Conservation (phyloP, 2,113 vertebrate species). For the Brachirus orientalis region DNA sequence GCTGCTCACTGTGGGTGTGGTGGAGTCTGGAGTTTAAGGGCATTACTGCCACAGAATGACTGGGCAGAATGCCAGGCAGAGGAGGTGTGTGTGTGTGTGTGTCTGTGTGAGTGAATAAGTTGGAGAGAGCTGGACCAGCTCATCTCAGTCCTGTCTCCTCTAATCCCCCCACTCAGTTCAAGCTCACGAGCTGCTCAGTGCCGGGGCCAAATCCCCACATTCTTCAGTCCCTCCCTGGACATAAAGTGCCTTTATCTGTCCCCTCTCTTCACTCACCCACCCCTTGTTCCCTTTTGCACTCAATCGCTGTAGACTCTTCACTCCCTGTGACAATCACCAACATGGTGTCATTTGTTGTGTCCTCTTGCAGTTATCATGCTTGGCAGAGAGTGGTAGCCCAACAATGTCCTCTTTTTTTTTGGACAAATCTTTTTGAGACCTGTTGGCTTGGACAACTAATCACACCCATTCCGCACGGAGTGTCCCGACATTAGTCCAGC, state of each 20-base stretch:
- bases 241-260: conserved; percentile 65
- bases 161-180: conserved; percentile 69
- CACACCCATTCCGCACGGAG: conserved; percentile 44
- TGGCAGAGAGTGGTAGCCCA: conserved; percentile 40
- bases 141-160: conserved; percentile 70
- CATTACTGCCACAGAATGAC: conserved; percentile 73
- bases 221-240: conserved; percentile 64
- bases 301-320: conserved; percentile 49
- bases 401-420: conserved; percentile 52
- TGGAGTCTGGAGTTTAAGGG: conserved; percentile 74
- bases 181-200: conserved; percentile 70
- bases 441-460: conserved; percentile 51
- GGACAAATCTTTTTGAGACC: conserved; percentile 63
- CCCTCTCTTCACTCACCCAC: conserved; percentile 10
- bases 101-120: conserved; percentile 20
- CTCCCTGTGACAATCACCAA: conserved; percentile 34
- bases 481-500: conserved; percentile 40
- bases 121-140: conserved; percentile 64
- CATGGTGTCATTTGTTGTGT: conserved; percentile 46
- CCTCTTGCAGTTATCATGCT: conserved; percentile 56
- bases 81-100: conserved; percentile 37
- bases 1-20: conserved; percentile 64
- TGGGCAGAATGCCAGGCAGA: conserved; percentile 65
- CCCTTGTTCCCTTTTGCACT: conserved; percentile 31
- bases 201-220: conserved; percentile 72